Conservation (phyloP, 2,888 invertebrate genomes). For the Empis livida region DNA sequence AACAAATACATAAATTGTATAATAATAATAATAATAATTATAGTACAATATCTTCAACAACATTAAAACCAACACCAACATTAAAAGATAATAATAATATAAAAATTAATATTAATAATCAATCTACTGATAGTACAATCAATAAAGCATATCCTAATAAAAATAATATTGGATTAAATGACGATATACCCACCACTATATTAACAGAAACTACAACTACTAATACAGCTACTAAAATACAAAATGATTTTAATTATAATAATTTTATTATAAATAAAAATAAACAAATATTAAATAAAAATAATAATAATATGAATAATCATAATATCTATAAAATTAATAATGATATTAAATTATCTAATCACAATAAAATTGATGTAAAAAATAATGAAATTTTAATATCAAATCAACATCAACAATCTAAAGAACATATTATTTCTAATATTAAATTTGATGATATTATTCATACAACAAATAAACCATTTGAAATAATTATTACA, state of each 20-base stretch:
- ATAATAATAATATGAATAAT: too few species aligned
- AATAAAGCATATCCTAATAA: slow-evolving; percentile 13
- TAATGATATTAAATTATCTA: too few species aligned
- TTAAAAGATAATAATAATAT: slow-evolving; percentile 5
- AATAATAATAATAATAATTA: slow-evolving; percentile 4
- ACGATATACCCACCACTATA: too few species aligned
- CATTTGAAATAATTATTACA: not conserved
- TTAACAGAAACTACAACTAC: too few species aligned
- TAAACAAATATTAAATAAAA: too few species aligned
- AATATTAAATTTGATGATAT: not conserved
- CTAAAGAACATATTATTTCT: not conserved
- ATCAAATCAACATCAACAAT: too few species aligned
- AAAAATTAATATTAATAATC: slow-evolving; percentile 9
- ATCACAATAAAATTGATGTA: too few species aligned
- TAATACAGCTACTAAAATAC: too few species aligned
- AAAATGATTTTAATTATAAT: too few species aligned
- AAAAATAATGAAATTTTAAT: too few species aligned
- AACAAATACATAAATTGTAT: not conserved
- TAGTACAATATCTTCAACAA: not conserved
- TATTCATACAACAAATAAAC: not conserved
- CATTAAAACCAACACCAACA: not conserved
- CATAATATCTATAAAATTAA: too few species aligned
- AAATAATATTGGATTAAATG: slow-evolving; percentile 7
- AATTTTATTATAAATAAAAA: too few species aligned
- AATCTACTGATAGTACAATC: slow-evolving; percentile 14